phyloP scores from a whole-genome alignment of 2,888 invertebrate genomes.

The Boloria selene region DNA sequence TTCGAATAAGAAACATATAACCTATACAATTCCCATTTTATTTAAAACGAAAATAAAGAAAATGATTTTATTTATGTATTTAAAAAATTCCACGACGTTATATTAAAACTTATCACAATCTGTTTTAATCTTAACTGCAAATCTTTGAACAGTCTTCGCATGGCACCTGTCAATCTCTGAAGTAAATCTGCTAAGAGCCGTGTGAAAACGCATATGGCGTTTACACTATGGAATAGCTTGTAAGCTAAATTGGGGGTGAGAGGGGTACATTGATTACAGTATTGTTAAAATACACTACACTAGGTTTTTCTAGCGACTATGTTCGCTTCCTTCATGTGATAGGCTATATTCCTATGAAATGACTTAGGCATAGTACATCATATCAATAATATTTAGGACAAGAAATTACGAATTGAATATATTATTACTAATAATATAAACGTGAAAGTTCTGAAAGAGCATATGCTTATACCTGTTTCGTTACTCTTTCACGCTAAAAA shows the following conservation, averaged over 20 bases:
- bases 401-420: too few species aligned
- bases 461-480: too few species aligned
- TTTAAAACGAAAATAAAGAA: too few species aligned
- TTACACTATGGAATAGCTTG: constrained; percentile 33
- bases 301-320: neutral
- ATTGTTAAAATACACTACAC: constrained; percentile 21
- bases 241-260: constrained; percentile 45
- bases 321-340: neutral
- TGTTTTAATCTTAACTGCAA: constrained; percentile 8
- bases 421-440: too few species aligned
- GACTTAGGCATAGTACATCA: neutral
- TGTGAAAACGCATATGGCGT: constrained; percentile 50
- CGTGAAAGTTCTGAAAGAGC: too few species aligned
- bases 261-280: constrained; percentile 30
- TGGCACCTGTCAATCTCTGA: constrained; percentile 28
- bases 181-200: constrained; percentile 51
- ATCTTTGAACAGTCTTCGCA: constrained; percentile 6
- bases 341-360: too few species aligned
- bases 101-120: neutral
- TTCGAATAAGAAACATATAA: too few species aligned
- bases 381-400: too few species aligned
- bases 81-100: too few species aligned
- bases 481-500: too few species aligned
- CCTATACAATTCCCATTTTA: too few species aligned
- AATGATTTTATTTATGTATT: too few species aligned